Conservation (phyloP, 2,113 vertebrate species). For the Paratilapia polleni region DNA sequence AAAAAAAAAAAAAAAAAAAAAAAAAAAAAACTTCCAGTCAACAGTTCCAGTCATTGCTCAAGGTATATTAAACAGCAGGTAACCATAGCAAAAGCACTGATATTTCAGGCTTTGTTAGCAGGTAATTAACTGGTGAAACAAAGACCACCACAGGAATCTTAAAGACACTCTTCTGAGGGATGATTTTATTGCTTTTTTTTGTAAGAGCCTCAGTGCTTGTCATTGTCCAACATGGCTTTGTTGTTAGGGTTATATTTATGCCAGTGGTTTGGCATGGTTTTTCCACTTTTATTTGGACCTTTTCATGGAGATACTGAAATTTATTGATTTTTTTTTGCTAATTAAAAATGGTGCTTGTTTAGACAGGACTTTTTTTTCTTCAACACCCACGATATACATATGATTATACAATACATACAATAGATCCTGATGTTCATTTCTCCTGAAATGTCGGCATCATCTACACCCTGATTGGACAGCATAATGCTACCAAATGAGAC, state of each 20-base stretch:
- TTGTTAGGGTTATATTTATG: too few species aligned
- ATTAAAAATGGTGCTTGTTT: fast-evolving
- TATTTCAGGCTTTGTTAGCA: background rate
- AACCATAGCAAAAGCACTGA: background rate
- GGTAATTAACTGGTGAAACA: background rate
- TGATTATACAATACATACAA: too few species aligned
- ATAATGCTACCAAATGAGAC: too few species aligned
- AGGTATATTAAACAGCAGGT: fast-evolving
- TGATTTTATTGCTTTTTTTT: background rate
- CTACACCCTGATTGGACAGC: background rate
- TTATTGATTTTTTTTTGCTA: background rate
- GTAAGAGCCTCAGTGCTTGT: background rate
- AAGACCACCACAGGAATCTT: background rate
- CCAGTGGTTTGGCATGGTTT: too few species aligned
- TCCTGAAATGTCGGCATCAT: background rate
- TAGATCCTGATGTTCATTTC: too few species aligned
- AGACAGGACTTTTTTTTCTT: background rate
- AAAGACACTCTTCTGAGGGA: background rate
- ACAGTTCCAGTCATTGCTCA: background rate
- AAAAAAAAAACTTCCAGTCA: background rate
- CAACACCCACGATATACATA: background rate
- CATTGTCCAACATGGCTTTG: too few species aligned
- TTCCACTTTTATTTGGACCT: too few species aligned
- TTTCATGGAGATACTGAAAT: too few species aligned
- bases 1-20: too few species aligned